These are phyloP conservation scores for Apis florea DNA, from an alignment of 1,140 invertebrate species.

Conservation along the genomic window DNA sequence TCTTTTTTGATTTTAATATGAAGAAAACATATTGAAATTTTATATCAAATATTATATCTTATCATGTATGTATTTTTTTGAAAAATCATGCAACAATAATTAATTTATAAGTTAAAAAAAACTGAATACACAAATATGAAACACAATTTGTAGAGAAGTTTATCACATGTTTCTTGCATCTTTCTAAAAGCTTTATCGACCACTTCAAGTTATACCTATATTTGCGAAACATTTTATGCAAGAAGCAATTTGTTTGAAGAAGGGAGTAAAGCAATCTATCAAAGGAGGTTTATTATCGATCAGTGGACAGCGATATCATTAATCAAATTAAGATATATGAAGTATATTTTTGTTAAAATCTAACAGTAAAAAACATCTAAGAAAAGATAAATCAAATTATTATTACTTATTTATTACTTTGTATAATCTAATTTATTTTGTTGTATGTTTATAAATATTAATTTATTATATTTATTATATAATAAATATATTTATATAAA, in stretches of 20 bases:
- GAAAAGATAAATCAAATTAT: not conserved
- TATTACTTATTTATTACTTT: too few relatives aligned
- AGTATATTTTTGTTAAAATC: not conserved
- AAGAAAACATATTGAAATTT: not conserved
- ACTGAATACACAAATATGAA: not conserved
- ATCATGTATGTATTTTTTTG: too few relatives aligned
- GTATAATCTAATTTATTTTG: too few relatives aligned
- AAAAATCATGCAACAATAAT: not conserved
- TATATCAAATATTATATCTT: too few relatives aligned
- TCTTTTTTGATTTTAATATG: too few relatives aligned
- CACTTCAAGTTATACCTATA: too few relatives aligned
- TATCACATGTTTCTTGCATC: not conserved
- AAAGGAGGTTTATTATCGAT: not conserved
- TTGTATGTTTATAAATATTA: too few relatives aligned
- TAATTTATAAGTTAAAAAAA: not conserved
- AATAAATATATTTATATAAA: too few relatives aligned
- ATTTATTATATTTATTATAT: too few relatives aligned
- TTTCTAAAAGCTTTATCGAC: not conserved
- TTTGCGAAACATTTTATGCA: not conserved
- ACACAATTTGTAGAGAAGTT: not conserved
- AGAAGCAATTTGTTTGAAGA: not conserved
- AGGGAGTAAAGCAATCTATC: slow-evolving; percentile 2
- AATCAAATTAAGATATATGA: slow-evolving; percentile 1
- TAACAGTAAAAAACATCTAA: not conserved
- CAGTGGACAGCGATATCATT: not conserved